phyloP scores from a whole-genome alignment of 2,113 vertebrate genomes.

The Apistogramma diplotaenia region DNA sequence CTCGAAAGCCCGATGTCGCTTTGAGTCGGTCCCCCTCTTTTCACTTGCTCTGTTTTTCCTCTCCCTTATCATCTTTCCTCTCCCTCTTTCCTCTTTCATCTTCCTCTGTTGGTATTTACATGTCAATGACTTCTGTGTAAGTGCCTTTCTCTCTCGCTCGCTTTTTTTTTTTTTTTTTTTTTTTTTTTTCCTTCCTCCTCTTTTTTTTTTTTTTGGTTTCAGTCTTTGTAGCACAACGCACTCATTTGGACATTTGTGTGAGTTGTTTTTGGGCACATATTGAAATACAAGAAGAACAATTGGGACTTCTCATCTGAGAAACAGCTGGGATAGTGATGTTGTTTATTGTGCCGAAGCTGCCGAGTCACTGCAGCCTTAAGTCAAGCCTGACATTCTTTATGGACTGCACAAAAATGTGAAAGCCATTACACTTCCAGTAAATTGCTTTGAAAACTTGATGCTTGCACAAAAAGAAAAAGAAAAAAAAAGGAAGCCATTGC shows the following conservation, averaged over 20 bases:
- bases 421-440: constrained; percentile 38
- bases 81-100: constrained; percentile 45
- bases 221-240: constrained; percentile 1
- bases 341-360: constrained; percentile 34
- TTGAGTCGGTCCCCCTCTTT: neutral
- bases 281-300: neutral
- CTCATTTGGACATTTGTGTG: neutral
- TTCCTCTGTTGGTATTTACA: constrained; percentile 60
- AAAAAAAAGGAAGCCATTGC: constrained; percentile 47
- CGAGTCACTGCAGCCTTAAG: constrained; percentile 29
- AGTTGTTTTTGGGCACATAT: neutral
- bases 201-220: neutral
- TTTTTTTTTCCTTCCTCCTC: too few relatives aligned
- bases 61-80: neutral
- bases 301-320: neutral
- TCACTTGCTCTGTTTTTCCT: neutral
- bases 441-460: constrained; percentile 54
- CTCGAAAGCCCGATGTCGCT: constrained; percentile 45
- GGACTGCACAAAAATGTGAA: constrained; percentile 35
- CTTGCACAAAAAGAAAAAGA: neutral
- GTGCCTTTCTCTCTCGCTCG: constrained; percentile 37
- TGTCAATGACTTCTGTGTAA: constrained; percentile 66
- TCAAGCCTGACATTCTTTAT: constrained; percentile 43
- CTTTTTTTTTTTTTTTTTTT: constrained; percentile 11
- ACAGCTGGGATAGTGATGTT: neutral